Percentiles rank a stretch among this genome's conserved stretches.
Evolutionary conservation across 2,888 invertebrate genomes (phyloP).

Genomic region (Nymphalis c-album): DNA sequence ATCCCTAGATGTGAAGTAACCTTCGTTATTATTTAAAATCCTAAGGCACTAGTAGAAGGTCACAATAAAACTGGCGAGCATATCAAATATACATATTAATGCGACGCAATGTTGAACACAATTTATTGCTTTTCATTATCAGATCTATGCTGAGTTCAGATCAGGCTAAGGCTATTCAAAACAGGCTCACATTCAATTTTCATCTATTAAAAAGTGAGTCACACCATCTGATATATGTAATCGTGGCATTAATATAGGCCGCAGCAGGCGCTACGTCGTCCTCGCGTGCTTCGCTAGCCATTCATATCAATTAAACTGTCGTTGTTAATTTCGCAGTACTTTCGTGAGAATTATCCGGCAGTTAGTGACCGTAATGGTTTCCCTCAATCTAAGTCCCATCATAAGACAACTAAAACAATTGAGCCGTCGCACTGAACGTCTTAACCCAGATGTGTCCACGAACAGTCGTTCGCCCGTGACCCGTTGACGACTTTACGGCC

Average conservation of each 20-base stretch:
- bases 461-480: too few species aligned
- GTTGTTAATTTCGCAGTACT: slow-evolving; percentile 66
- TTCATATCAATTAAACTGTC: slow-evolving; percentile 75
- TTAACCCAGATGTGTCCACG: slow-evolving; percentile 1
- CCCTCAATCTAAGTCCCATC: slow-evolving; percentile 36
- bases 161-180: slow-evolving; percentile 5
- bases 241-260: slow-evolving; percentile 34
- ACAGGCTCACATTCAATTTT: slow-evolving; percentile 19
- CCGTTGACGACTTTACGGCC: too few species aligned
- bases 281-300: slow-evolving; percentile 50
- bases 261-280: slow-evolving; percentile 40
- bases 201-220: slow-evolving; percentile 24
- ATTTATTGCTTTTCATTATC: neutral
- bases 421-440: slow-evolving; percentile 21
- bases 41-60: neutral
- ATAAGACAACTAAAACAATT: slow-evolving; percentile 31
- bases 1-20: neutral
- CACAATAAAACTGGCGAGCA: neutral
- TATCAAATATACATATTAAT: neutral
- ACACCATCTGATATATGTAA: slow-evolving; percentile 29
- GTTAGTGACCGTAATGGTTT: slow-evolving; percentile 41
- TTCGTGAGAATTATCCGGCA: slow-evolving; percentile 62
- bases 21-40: slow-evolving; percentile 1
- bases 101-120: neutral
- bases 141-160: neutral